Conservation (phyloP, 2,113 vertebrate genomes). For the Emydocephalus ijimae region DNA sequence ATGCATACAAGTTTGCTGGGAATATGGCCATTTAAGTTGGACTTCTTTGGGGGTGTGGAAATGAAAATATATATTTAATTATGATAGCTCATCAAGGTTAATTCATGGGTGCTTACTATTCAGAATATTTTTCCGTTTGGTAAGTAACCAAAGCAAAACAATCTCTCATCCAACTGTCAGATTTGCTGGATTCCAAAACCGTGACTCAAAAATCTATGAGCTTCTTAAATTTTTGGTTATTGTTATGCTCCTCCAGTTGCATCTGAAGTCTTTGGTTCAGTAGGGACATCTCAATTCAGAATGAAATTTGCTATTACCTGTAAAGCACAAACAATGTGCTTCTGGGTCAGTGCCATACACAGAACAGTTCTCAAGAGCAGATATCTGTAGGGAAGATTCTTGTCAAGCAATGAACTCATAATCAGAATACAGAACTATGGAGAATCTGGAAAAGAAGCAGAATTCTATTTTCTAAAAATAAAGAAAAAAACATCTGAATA, state of each 20-base stretch:
- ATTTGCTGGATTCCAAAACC: conserved; percentile 36
- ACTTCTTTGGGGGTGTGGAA: conserved; percentile 5
- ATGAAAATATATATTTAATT: conserved; percentile 38
- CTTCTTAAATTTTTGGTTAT: conserved; percentile 37
- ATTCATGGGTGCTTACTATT: conserved; percentile 41
- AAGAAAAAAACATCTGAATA: conserved; percentile 1
- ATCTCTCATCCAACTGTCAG: conserved; percentile 23
- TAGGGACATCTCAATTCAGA: conserved; percentile 7
- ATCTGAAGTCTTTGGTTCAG: conserved; percentile 18
- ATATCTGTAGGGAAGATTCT: conserved; percentile 4
- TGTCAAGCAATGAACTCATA: not conserved
- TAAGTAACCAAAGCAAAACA: conserved; percentile 48
- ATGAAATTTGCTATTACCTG: conserved; percentile 25
- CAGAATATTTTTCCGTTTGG: conserved; percentile 17
- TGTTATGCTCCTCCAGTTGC: conserved; percentile 22
- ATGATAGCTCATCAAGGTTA: conserved; percentile 30
- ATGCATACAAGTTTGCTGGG: conserved; percentile 43
- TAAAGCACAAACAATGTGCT: conserved; percentile 28
- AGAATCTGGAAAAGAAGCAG: not conserved
- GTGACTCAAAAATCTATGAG: conserved; percentile 45
- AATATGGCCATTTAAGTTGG: conserved; percentile 56
- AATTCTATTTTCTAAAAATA: conserved; percentile 2
- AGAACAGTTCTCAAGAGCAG: conserved; percentile 8
- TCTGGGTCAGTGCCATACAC: conserved; percentile 21
- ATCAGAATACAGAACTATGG: not conserved